Base-by-base conservation (phyloP, 2,797 vertebrate genomes). In the Amniataba percoides region DNA sequence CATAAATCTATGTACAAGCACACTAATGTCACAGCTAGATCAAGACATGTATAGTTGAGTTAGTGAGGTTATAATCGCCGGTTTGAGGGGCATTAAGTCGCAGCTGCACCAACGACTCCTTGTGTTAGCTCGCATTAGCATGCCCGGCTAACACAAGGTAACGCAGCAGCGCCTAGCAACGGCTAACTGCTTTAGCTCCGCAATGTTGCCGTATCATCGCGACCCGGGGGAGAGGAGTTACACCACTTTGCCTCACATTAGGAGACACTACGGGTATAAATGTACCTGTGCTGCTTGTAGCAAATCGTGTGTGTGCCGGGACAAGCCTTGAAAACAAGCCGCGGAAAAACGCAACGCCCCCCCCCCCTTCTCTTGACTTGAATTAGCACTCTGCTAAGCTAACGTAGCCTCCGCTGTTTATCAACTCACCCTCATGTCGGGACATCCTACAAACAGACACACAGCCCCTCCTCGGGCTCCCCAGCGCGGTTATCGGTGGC, bases 361-460 rank as follows among this genome's bases (percentile, higher is more conserved):
- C 25, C 40, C 51, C 34, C 8, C 23, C 19, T 31, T 31, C 27
- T 3, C 57, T 18, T 82, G 77, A 84, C 85, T 87, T 72, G 77
- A 90, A 76, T 77, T 82, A 82, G 81, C 78, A 85, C 56, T 77
- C 89, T 85, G 84, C 86, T 16, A 4, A 78, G 86, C 83, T 91
- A 89, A 77, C 46, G 78, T 80, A 88, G 80, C 72, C 58, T 60
- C 60, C 81, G 58, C 71, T 76, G 82, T 87, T 85, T 85, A 75
- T 91, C 73, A 76, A 92, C 96, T 93, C 95, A 98, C 97, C 97
- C 96, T 98, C 97, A 97, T 97, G 97, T 96, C 97, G 96, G 97
- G 97, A 98, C 97, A 98, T 98, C 96, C 97, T 98, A 96, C 91
- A 94, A 90, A 90, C 91, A 89, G 86, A 84, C 27, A 85, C 92